Base-by-base conservation (phyloP, 2,797 vertebrate species). In the Notolepis coatsorum region DNA sequence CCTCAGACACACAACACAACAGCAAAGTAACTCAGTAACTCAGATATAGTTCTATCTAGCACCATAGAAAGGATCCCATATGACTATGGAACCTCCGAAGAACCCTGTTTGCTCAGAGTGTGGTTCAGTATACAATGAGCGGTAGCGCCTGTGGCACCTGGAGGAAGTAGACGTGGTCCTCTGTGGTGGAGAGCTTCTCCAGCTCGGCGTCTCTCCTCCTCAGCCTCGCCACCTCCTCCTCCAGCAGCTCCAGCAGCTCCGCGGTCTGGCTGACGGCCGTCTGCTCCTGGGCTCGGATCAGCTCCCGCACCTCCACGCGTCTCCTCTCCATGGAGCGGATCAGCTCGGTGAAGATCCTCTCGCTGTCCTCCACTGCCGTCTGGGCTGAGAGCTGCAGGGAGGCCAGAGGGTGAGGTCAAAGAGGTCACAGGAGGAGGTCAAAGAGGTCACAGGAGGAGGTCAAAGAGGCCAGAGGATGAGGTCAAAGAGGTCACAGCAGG, bases 241-340 rank as follows among this genome's bases (percentile, higher is more conserved):
- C 43, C 6, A 73, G 65, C 23, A 27, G 47, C 37, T 37, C 51
- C 25, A 61, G 27, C n/a, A 68, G 57, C 5, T 13, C 37, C 27
- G 12, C 13, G 12, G 47, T 27, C 28, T 52, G 47, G n/a, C 42
- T 50, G 7, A 57, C 57, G 0, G 52, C 61, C 2, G 37, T 48
- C 45, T 30, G 41, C 48, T 69, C 69, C 41, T 69, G 65, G 12
- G 37, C 57, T 35, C 49, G 42, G 61, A 73, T 73, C 24, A 69
- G 51, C 45, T 73, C 65, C 47, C 52, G 53, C 45, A 61, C 57
- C 24, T 56, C 65, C 7, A 18, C 12, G 37, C 39, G 33, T 23
- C 42, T 91, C 91, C 92, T 71, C 92, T 62, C 52, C 8, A 76
- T 35, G 15, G 33, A 63, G 12, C 48, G 30, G 3, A 64, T 20